Evolutionary conservation across 1,140 invertebrate genomes (phyloP).

Genomic region (Zaprionus gabonicus): DNA sequence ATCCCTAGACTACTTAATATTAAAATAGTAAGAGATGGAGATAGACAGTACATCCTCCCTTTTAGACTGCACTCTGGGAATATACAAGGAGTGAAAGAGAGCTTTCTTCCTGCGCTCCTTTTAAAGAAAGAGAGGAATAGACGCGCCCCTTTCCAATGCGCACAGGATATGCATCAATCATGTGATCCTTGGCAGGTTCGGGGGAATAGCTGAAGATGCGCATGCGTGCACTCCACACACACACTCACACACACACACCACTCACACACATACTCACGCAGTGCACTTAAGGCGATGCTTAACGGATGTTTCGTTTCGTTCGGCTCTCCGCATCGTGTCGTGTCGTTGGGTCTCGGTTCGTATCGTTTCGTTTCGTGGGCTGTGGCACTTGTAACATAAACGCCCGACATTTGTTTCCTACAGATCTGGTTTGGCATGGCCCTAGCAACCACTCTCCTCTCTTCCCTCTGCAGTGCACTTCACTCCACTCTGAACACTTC

Average conservation of each 20-base stretch:
- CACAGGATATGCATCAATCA: slow-evolving; percentile 24
- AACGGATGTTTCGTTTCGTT: slow-evolving; percentile 68
- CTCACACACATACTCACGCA: slow-evolving; percentile 23
- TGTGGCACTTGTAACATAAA: slow-evolving; percentile 76
- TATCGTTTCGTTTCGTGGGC: slow-evolving; percentile 33
- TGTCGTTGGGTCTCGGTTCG: no score
- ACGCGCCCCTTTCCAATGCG: neutral
- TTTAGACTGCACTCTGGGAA: no score
- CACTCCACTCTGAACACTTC: neutral
- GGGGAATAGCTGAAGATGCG: slow-evolving; percentile 7
- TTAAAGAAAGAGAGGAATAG: neutral
- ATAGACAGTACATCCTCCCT: no score
- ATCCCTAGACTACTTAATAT: no score
- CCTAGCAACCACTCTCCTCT: slow-evolving; percentile 25
- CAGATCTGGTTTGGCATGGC: slow-evolving; percentile 32
- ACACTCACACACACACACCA: slow-evolving; percentile 1
- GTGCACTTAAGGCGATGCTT: slow-evolving; percentile 69
- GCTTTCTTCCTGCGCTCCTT: neutral
- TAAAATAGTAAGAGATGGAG: no score
- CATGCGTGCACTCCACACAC: slow-evolving; percentile 36
- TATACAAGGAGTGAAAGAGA: neutral
- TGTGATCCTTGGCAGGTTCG: slow-evolving; percentile 29
- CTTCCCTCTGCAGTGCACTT: slow-evolving; percentile 14
- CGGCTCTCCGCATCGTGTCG: slow-evolving; percentile 12
- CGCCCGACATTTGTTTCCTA: slow-evolving; percentile 76